Evolutionary conservation across 2,113 vertebrate species (phyloP).

Genomic region (Terrapene triunguis): DNA sequence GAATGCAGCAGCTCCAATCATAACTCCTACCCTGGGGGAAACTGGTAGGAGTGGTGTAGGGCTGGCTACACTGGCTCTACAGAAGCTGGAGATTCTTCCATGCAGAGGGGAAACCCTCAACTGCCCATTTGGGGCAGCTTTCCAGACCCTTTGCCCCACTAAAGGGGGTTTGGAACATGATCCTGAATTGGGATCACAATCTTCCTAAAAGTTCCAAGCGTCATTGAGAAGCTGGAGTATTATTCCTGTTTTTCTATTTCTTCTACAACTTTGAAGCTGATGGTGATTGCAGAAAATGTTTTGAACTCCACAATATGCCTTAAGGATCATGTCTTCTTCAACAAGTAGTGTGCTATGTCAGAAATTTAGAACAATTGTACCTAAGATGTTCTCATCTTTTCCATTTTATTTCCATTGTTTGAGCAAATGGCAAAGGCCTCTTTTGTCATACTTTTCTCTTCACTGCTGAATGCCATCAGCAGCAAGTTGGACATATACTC

Average conservation of each 20-base stretch:
- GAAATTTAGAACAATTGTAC: conserved; percentile 12
- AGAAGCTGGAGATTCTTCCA: neutral
- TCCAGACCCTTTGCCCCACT: neutral
- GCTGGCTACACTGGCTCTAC: neutral
- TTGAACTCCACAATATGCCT: neutral
- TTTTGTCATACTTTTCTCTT: neutral
- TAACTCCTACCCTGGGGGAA: neutral
- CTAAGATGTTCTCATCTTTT: neutral
- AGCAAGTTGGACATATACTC: neutral
- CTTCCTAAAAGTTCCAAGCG: neutral
- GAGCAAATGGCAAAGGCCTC: neutral
- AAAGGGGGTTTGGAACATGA: neutral
- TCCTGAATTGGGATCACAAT: neutral
- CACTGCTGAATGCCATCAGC: neutral
- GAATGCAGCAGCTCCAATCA: neutral
- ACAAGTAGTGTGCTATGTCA: conserved; percentile 6
- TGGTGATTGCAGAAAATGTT: neutral
- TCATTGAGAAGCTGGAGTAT: neutral
- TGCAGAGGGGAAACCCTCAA: neutral
- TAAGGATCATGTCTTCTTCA: neutral
- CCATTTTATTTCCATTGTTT: neutral
- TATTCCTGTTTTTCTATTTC: conserved; percentile 1
- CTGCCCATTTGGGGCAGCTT: neutral
- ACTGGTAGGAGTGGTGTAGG: neutral
- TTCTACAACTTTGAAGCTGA: neutral